Conservation (phyloP, 2,113 vertebrate species). For the Phasianus colchicus region DNA sequence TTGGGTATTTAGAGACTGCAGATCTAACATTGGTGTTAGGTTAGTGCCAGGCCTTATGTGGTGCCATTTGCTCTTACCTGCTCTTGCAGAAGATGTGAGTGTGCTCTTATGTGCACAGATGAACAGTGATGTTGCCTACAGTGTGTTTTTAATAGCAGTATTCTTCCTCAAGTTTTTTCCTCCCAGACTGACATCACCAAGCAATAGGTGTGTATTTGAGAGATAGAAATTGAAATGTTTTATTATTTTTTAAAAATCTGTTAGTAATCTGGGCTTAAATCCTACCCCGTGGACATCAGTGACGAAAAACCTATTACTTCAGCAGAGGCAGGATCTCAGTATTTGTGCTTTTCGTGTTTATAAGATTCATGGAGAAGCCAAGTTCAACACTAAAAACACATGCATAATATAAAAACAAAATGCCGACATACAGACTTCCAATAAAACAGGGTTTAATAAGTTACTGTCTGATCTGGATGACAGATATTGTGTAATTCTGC, state of each 20-base stretch:
- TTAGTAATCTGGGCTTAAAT: constrained; percentile 28
- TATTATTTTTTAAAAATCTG: not conserved
- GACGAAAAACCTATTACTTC: constrained; percentile 44
- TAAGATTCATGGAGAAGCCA: constrained; percentile 33
- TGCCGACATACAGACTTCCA: constrained; percentile 31
- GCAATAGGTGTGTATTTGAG: not conserved
- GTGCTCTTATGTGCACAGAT: not conserved
- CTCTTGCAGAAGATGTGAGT: not conserved
- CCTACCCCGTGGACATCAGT: not conserved
- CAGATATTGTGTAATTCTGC: constrained; percentile 24
- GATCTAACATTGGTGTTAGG: not conserved
- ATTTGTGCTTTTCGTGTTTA: constrained; percentile 46
- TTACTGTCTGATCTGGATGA: constrained; percentile 46
- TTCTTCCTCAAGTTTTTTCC: not conserved
- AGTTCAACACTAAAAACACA: constrained; percentile 53
- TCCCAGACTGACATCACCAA: not conserved
- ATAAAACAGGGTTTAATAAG: constrained; percentile 23
- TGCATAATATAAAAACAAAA: constrained; percentile 42
- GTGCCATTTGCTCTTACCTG: not conserved
- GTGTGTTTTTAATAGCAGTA: not conserved
- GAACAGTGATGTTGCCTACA: not conserved
- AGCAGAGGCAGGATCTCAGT: constrained; percentile 1
- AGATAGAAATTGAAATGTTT: not conserved
- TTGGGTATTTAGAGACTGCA: not conserved
- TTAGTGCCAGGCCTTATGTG: not conserved